phyloP scores from a whole-genome alignment of 2,888 invertebrate species.

The Nymphalis urticae region DNA sequence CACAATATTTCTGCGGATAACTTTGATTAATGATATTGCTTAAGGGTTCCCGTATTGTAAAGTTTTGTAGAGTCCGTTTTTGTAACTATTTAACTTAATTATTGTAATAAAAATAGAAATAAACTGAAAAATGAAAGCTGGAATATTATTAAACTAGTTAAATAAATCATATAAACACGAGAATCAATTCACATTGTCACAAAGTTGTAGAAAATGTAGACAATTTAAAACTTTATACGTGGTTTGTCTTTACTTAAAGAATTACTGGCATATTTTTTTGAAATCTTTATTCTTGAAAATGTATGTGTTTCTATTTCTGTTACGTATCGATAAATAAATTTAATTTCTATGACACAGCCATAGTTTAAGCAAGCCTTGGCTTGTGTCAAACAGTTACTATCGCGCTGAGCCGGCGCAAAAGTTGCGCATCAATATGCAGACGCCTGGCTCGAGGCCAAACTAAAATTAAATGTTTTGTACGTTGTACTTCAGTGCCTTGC shows the following conservation, averaged over 20 bases:
- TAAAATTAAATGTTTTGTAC: slow-evolving; percentile 23
- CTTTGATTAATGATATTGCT: slow-evolving; percentile 24
- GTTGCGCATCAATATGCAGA: slow-evolving; percentile 26
- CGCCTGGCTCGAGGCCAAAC: slow-evolving; percentile 18
- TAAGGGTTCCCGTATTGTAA: slow-evolving; percentile 13
- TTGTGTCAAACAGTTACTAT: slow-evolving; percentile 6
- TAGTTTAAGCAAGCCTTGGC: slow-evolving; percentile 6
- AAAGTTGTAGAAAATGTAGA: too few species aligned
- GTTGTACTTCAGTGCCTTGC: slow-evolving; percentile 6
- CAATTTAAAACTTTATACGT: too few species aligned
- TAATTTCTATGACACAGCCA: background rate
- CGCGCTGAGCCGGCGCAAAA: slow-evolving; percentile 14
- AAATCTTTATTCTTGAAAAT: too few species aligned
- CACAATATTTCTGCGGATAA: slow-evolving; percentile 47
- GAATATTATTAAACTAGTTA: too few species aligned
- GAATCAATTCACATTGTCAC: too few species aligned
- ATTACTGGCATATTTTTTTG: too few species aligned
- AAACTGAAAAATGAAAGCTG: too few species aligned
- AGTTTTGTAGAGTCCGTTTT: background rate
- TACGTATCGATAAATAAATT: background rate
- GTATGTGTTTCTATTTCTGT: background rate
- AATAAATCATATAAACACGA: too few species aligned
- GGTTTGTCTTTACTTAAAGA: too few species aligned
- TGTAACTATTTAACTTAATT: background rate
- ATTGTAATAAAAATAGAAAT: too few species aligned